These are phyloP conservation scores for Idaea straminata DNA, from an alignment of 2,888 invertebrate species.

Conservation along the genomic window DNA sequence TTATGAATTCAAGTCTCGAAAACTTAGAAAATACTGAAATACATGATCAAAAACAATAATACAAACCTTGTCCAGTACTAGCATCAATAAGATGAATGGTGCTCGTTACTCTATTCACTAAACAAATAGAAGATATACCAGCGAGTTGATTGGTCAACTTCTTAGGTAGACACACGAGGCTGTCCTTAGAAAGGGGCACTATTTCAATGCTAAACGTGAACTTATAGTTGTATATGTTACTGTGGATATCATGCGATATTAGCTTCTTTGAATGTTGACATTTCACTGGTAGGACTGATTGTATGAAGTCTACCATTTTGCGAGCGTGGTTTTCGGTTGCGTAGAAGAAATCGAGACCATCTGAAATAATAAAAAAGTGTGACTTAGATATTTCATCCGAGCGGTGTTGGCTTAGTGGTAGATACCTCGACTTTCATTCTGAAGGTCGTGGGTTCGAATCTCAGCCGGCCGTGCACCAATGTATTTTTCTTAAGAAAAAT, in stretches of 20 bases:
- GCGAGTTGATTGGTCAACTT: slow-evolving; percentile 93
- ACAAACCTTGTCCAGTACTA: slow-evolving; percentile 87
- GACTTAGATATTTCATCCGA: not conserved
- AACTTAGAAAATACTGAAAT: slow-evolving; percentile 2
- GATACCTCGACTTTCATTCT: too few relatives aligned
- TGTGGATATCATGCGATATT: slow-evolving; percentile 98
- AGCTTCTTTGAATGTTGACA: slow-evolving; percentile 95
- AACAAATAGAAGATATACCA: slow-evolving; percentile 91
- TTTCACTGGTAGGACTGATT: slow-evolving; percentile 92
- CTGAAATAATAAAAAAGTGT: slow-evolving; percentile 65
- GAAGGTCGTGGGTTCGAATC: too few relatives aligned
- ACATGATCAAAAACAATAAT: not conserved
- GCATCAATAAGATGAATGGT: slow-evolving; percentile 97
- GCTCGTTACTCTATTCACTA: slow-evolving; percentile 94
- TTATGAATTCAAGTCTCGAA: not conserved
- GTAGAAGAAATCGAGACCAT: slow-evolving; percentile 97
- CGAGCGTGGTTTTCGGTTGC: slow-evolving; percentile 93
- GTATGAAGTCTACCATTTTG: slow-evolving; percentile 97
- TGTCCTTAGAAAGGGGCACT: slow-evolving; percentile 97
- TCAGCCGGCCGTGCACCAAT: too few relatives aligned
- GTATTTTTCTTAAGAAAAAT: too few relatives aligned
- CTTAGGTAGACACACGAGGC: slow-evolving; percentile 93
- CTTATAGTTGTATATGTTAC: slow-evolving; percentile 98
- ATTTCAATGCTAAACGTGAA: slow-evolving; percentile 96
- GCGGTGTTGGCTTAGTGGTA: too few relatives aligned